phyloP scores from a whole-genome alignment of 1,140 invertebrate genomes.

The Drosophila sulfurigaster region DNA sequence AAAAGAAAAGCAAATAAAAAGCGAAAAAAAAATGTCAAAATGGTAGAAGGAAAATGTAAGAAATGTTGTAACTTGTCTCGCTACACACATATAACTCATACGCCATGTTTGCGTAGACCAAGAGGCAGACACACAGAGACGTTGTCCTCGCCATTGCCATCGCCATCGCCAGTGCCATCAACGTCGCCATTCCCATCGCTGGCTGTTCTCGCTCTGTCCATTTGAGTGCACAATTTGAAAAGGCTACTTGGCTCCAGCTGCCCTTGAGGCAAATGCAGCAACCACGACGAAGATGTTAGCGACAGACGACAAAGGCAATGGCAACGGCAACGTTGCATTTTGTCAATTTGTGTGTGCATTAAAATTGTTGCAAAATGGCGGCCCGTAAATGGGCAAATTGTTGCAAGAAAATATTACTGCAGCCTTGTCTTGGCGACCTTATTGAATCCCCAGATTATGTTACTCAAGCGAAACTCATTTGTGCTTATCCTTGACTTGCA shows the following conservation, averaged over 20 bases:
- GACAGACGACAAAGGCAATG: neutral
- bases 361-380: slow-evolving; percentile 53
- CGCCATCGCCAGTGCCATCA: slow-evolving; percentile 18
- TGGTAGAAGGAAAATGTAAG: slow-evolving; percentile 54
- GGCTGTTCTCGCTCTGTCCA: slow-evolving; percentile 66
- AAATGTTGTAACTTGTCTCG: slow-evolving; percentile 45
- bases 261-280: slow-evolving; percentile 61
- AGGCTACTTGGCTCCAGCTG: slow-evolving; percentile 69
- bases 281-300: slow-evolving; percentile 22
- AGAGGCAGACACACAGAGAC: slow-evolving; percentile 13
- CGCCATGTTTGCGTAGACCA: slow-evolving; percentile 50
- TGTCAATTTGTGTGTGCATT: slow-evolving; percentile 57
- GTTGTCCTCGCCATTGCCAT: slow-evolving; percentile 24
- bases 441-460: neutral
- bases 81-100: slow-evolving; percentile 59
- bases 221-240: slow-evolving; percentile 80
- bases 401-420: slow-evolving; percentile 34
- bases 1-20: neutral
- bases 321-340: slow-evolving; percentile 37
- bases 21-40: slow-evolving; percentile 21
- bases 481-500: slow-evolving; percentile 2
- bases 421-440: slow-evolving; percentile 19
- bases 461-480: slow-evolving; percentile 10
- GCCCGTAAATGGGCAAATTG: slow-evolving; percentile 33
- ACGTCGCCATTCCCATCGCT: slow-evolving; percentile 27